Evolutionary conservation across 2,888 invertebrate species (phyloP).

Genomic region (Hipparchia semele): DNA sequence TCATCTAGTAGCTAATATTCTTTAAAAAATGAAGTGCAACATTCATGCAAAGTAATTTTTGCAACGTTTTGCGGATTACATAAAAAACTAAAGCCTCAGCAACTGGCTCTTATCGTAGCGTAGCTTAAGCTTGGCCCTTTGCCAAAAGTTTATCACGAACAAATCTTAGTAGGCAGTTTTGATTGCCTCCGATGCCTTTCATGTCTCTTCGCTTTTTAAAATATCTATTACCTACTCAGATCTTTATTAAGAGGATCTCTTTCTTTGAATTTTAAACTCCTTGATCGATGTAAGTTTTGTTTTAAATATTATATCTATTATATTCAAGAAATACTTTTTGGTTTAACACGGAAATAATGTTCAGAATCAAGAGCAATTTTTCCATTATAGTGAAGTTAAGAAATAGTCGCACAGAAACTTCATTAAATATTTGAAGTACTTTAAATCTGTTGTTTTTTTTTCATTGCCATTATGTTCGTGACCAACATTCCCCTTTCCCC

Average conservation of each 20-base stretch:
- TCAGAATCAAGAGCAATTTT: too few species aligned
- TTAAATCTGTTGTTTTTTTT: too few species aligned
- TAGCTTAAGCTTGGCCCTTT: neutral
- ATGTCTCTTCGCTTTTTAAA: neutral
- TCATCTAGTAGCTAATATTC: neutral
- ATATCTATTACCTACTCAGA: neutral
- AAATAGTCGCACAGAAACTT: too few species aligned
- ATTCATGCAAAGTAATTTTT: neutral
- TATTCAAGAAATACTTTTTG: too few species aligned
- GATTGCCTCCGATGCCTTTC: slow-evolving; percentile 10
- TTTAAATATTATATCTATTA: too few species aligned
- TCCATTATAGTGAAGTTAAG: too few species aligned
- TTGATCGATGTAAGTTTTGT: neutral
- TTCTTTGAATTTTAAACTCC: neutral
- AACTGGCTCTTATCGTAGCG: slow-evolving; percentile 14
- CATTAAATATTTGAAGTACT: too few species aligned
- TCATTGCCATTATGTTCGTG: too few species aligned
- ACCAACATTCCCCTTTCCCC: too few species aligned
- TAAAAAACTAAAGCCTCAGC: slow-evolving; percentile 4
- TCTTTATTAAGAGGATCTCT: neutral
- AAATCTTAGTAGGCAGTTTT: slow-evolving; percentile 16
- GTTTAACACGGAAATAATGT: too few species aligned
- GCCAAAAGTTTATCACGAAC: slow-evolving; percentile 10
- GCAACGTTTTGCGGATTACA: slow-evolving; percentile 3
- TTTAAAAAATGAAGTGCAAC: neutral